phyloP scores from a whole-genome alignment of 2,888 invertebrate genomes.

The Agrotis segetum region DNA sequence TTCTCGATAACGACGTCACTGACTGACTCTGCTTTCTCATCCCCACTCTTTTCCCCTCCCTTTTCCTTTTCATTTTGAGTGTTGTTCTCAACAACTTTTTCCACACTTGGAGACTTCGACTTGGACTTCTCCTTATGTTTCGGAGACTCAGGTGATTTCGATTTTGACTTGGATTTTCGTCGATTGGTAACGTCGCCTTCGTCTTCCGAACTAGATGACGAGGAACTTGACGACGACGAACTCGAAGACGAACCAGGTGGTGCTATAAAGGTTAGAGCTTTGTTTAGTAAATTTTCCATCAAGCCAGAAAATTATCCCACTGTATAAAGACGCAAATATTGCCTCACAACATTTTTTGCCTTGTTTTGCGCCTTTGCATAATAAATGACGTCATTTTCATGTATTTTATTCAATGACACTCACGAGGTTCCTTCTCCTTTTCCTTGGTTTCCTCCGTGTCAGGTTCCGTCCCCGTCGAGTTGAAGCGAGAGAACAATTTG shows the following conservation, averaged over 20 bases:
- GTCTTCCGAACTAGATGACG: conserved; percentile 89
- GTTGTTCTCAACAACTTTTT: conserved; percentile 73
- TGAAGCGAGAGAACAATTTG: conserved; percentile 88
- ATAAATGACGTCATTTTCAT: no score
- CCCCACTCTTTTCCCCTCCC: conserved; percentile 74
- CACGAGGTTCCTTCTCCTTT: conserved; percentile 85
- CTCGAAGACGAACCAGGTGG: conserved; percentile 89
- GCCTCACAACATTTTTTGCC: no score
- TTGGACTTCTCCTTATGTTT: conserved; percentile 79
- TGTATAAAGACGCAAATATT: neutral
- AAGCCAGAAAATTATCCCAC: neutral
- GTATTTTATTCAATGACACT: conserved; percentile 53
- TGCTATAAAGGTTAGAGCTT: conserved; percentile 67
- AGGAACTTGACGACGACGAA: conserved; percentile 88
- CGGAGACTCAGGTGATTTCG: conserved; percentile 84
- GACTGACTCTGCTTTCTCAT: conserved; percentile 88
- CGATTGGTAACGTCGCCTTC: conserved; percentile 82
- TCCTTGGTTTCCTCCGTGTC: conserved; percentile 78
- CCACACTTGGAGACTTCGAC: conserved; percentile 81
- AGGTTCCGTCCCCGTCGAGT: conserved; percentile 81
- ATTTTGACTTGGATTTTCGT: conserved; percentile 85
- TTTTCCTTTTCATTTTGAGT: conserved; percentile 76
- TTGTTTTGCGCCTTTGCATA: no score
- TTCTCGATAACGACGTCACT: conserved; percentile 87
- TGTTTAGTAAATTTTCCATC: neutral